phyloP scores from a whole-genome alignment of 2,797 vertebrate genomes.

The Nannoperca australis region DNA sequence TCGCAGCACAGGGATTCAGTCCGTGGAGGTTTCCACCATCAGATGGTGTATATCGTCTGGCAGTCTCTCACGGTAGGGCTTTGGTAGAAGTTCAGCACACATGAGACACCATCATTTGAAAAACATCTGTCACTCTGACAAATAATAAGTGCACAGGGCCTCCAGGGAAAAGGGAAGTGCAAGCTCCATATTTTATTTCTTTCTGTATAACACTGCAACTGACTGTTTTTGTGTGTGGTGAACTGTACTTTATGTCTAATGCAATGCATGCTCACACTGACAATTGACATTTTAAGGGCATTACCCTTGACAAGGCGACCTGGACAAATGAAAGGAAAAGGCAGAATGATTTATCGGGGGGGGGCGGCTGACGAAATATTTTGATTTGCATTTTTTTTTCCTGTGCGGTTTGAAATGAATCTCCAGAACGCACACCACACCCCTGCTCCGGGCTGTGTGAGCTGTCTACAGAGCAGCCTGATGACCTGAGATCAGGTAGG shows the following conservation, averaged over 20 bases:
- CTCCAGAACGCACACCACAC: slow-evolving; percentile 46
- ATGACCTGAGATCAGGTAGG: slow-evolving; percentile 81
- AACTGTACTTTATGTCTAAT: slow-evolving; percentile 79
- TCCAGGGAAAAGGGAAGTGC: slow-evolving; percentile 80
- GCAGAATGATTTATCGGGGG: slow-evolving; percentile 76
- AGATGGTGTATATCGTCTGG: slow-evolving; percentile 73
- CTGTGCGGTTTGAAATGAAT: slow-evolving; percentile 64
- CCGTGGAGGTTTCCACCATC: slow-evolving; percentile 69
- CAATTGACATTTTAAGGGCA: slow-evolving; percentile 85
- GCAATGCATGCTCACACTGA: slow-evolving; percentile 77
- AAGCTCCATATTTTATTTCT: slow-evolving; percentile 82
- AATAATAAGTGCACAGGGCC: slow-evolving; percentile 85
- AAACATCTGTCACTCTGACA: slow-evolving; percentile 90
- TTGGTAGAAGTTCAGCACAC: slow-evolving; percentile 83
- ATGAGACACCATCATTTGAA: slow-evolving; percentile 85
- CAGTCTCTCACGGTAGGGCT: slow-evolving; percentile 75
- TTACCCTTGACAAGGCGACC: slow-evolving; percentile 81
- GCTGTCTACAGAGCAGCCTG: slow-evolving; percentile 62
- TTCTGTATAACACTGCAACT: slow-evolving; percentile 60
- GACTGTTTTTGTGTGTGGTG: slow-evolving; percentile 76
- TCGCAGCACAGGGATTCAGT: slow-evolving; percentile 51
- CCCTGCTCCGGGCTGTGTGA: slow-evolving; percentile 52
- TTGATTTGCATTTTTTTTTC: slow-evolving; percentile 12
- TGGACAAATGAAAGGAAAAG: slow-evolving; percentile 80
- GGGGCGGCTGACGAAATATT: too few relatives aligned